A percentile compares a stretch with the other conserved stretches of the same genome.
Conservation (phyloP, 2,797 vertebrate genomes). For the Enteromius viviparus region DNA sequence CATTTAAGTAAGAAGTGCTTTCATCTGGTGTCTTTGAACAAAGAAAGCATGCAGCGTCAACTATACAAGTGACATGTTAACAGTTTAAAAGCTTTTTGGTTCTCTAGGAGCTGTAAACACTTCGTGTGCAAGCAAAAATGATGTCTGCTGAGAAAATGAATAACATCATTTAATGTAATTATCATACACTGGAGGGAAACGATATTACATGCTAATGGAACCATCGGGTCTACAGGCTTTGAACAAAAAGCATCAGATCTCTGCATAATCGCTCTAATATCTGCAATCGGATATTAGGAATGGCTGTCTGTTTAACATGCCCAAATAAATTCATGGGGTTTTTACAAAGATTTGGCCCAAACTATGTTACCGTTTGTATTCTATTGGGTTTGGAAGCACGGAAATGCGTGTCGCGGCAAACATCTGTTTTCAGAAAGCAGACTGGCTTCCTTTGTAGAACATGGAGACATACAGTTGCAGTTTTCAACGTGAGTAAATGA, state of each 20-base stretch:
- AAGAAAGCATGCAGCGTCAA: slow-evolving; percentile 12
- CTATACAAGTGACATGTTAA: slow-evolving; percentile 45
- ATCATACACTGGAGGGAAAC: slow-evolving; percentile 52
- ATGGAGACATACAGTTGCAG: background rate
- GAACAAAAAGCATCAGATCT: slow-evolving; percentile 54
- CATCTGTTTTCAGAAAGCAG: background rate
- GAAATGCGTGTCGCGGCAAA: background rate
- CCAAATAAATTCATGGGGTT: slow-evolving; percentile 6
- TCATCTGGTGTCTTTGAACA: slow-evolving; percentile 19
- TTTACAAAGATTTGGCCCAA: slow-evolving; percentile 20
- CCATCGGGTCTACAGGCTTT: slow-evolving; percentile 50
- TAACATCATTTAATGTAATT: slow-evolving; percentile 62
- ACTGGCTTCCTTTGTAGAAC: slow-evolving; percentile 7
- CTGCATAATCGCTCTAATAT: slow-evolving; percentile 40
- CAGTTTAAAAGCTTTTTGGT: slow-evolving; percentile 55
- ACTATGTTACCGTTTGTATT: slow-evolving; percentile 16
- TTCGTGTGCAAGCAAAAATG: slow-evolving; percentile 29
- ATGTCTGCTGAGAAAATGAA: slow-evolving; percentile 48
- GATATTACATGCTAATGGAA: slow-evolving; percentile 59
- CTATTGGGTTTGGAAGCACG: slow-evolving; percentile 20
- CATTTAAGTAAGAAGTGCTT: slow-evolving; percentile 3
- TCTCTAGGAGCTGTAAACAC: slow-evolving; percentile 42
- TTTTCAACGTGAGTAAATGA: slow-evolving; percentile 15
- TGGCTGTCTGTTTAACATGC: slow-evolving; percentile 24
- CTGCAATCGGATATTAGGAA: slow-evolving; percentile 23